A percentile compares a stretch with the other conserved stretches of the same genome.
These are phyloP conservation scores for Amblyornis subalaris DNA, from an alignment of 2,113 vertebrate genomes.

Conservation along the genomic window DNA sequence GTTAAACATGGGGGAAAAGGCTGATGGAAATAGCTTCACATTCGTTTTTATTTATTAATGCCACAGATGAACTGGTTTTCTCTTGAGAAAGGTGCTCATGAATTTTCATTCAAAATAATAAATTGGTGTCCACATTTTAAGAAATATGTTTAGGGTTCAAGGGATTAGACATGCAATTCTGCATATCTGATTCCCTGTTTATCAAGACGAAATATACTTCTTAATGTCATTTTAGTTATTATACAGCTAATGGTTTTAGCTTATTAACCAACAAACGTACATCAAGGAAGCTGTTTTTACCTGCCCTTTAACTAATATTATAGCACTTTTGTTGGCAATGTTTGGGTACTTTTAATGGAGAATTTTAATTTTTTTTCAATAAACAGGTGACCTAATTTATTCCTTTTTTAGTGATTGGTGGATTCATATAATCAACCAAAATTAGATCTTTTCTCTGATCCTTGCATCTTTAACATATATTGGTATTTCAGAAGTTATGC, in stretches of 20 bases:
- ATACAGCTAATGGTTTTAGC: conserved; percentile 29
- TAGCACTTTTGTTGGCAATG: neutral
- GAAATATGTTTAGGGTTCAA: conserved; percentile 74
- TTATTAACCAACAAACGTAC: conserved; percentile 26
- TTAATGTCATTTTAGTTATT: conserved; percentile 57
- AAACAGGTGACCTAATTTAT: neutral
- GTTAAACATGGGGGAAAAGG: conserved; percentile 46
- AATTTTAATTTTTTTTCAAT: neutral
- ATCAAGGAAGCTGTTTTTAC: conserved; percentile 23
- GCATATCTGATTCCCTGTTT: conserved; percentile 62
- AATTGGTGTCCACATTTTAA: conserved; percentile 76
- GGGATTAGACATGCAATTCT: conserved; percentile 69
- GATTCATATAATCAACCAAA: conserved; percentile 41
- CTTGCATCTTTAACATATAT: neutral
- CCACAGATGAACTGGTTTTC: conserved; percentile 65
- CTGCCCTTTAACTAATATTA: neutral
- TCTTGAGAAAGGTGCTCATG: conserved; percentile 72
- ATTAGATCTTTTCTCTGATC: conserved; percentile 33
- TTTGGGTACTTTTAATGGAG: neutral
- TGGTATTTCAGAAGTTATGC: conserved; percentile 29
- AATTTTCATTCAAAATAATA: conserved; percentile 79
- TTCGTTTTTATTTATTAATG: conserved; percentile 77
- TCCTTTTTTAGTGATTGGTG: conserved; percentile 24
- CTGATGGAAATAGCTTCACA: conserved; percentile 57
- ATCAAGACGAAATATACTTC: conserved; percentile 58